phyloP scores from a whole-genome alignment of 37 sponge, comb jelly and placozoan species.

The Chondrosia reniformis region DNA sequence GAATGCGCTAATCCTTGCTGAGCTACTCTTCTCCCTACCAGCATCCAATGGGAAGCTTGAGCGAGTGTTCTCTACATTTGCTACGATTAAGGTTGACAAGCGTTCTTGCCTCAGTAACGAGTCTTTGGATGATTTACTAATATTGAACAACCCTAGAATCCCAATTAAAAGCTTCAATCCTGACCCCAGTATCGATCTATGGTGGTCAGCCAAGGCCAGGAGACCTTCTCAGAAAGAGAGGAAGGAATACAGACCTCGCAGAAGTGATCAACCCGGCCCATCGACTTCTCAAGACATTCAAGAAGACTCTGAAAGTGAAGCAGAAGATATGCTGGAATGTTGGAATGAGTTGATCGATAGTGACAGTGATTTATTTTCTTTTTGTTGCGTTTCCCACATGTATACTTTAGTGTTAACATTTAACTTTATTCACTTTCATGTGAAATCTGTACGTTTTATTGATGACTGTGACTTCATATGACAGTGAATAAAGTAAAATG shows the following conservation, averaged over 20 bases:
- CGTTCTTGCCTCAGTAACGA: conserved; percentile 15
- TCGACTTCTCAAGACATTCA: no score
- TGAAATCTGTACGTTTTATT: no score
- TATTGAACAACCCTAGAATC: not conserved
- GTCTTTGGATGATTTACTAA: conserved; percentile 30
- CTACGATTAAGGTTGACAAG: conserved; percentile 30
- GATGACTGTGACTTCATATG: no score
- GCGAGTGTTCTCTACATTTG: conserved; percentile 30
- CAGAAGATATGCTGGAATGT: conserved; percentile 34
- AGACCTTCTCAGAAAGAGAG: conserved; percentile 8
- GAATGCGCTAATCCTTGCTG: conserved; percentile 33
- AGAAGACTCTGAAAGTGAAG: conserved; percentile 6
- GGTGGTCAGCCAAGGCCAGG: conserved; percentile 44
- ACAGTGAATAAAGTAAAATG: no score
- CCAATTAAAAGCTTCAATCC: not conserved
- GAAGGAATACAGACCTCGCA: not conserved
- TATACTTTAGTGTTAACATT: no score
- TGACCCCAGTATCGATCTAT: conserved; percentile 26
- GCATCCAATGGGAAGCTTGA: conserved; percentile 57
- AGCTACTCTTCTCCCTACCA: conserved; percentile 47
- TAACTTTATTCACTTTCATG: no score
- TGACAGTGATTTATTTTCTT: no score
- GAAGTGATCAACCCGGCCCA: no score
- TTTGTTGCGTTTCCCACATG: no score
- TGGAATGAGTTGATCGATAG: conserved; percentile 25